Evolutionary conservation across 2,797 vertebrate genomes (phyloP), one percentile per base, ranked within the genome.

Genomic region (Heteromormyrus szaboi): DNA sequence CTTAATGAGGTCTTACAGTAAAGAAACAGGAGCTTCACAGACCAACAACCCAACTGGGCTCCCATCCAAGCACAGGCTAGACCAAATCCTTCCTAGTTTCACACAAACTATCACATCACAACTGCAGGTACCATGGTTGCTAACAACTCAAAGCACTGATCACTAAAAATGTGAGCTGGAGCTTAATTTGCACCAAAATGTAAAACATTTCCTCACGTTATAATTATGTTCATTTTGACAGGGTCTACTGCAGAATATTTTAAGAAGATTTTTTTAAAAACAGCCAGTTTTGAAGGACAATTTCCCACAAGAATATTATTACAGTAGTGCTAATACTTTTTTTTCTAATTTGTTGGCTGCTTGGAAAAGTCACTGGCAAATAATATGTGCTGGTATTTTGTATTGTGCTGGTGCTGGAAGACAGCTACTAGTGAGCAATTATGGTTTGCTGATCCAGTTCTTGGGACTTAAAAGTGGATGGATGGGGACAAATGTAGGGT

Each of bases 331-430:
- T 79, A 79, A 41, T 79, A 79, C 17, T 44, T 76, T 37, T 33
- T 76, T 76, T 79, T 44, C 72, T 79, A n/a, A 79, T 41, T 79
- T 79, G 37, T 79, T 79, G 72, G 72, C 72, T 44, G 72, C 72
- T 79, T n/a, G 37, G 33, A 44, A 79, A 41, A 79, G 12, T 19
- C 17, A 44, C 72, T 44, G 41, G 37, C 37, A 79, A 79, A 19
- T 44, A 79, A 79, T 79, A 7, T 79, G 37, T 79, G 33, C 72
- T 37, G 37, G 37, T 44, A 44, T 37, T 79, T 6, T 79, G 37
- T n/a, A 37, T 37, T 79, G 14, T 41, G 37, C 37, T 76, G 72
- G 37, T 79, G 37, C 41, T 79, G 72, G 72, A 79, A 79, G 72
- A 44, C 33, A 41, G 72, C 72, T 79, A 41, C 44, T 44, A 79